Conservation (phyloP, 2,888 invertebrate genomes). For the Pantelozetes paolii region DNA sequence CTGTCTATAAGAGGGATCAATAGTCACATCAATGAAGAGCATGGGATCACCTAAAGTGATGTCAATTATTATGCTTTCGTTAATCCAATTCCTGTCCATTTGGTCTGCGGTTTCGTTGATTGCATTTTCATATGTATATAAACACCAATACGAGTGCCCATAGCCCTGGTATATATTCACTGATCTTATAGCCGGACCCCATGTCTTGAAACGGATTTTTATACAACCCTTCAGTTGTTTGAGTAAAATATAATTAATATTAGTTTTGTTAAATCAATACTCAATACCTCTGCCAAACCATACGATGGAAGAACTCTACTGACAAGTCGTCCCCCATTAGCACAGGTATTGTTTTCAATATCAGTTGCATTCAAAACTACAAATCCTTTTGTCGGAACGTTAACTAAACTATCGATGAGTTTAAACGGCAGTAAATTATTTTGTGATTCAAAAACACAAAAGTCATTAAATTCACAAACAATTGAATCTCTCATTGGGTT, state of each 20-base stretch:
- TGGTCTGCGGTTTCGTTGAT: too few species aligned
- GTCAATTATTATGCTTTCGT: neutral
- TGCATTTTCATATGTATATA: too few species aligned
- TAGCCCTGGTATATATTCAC: too few species aligned
- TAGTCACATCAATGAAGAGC: neutral
- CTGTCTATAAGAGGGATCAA: neutral
- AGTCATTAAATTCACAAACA: too few species aligned
- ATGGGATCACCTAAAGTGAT: neutral
- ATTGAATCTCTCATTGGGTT: too few species aligned
- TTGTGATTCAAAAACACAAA: too few species aligned
- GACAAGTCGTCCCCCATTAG: neutral
- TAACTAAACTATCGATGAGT: too few species aligned
- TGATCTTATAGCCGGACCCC: neutral
- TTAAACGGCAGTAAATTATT: too few species aligned
- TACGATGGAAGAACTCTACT: neutral
- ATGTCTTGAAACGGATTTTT: neutral
- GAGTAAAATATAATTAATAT: neutral
- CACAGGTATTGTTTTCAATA: neutral
- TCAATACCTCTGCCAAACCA: neutral
- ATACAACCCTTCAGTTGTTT: neutral
- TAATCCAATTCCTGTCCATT: too few species aligned
- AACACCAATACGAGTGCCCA: too few species aligned
- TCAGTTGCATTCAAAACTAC: neutral
- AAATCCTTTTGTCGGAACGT: neutral
- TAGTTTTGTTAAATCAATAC: neutral